phyloP scores from a whole-genome alignment of 2,888 invertebrate species.

The Ditylenchus weischeri region DNA sequence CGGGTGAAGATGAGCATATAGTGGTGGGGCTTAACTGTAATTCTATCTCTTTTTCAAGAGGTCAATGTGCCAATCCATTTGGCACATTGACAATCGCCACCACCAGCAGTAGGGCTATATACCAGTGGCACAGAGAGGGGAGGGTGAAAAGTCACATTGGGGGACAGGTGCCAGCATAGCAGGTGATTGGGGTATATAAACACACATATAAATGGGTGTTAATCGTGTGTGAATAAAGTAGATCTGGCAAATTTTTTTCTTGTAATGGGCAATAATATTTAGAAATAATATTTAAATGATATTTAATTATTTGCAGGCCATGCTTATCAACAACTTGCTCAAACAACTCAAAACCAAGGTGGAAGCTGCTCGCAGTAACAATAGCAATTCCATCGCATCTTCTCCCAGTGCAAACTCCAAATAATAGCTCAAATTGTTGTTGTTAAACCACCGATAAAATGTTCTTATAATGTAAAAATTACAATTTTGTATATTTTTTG shows the following conservation, averaged over 20 bases:
- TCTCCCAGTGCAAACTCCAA: too few relatives aligned
- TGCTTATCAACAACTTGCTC: slow-evolving; percentile 32
- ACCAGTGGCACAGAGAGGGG: too few relatives aligned
- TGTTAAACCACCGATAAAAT: too few relatives aligned
- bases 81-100: too few relatives aligned
- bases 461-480: too few relatives aligned
- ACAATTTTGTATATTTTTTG: too few relatives aligned
- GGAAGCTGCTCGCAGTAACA: slow-evolving; percentile 13
- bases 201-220: too few relatives aligned
- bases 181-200: not conserved
- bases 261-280: not conserved
- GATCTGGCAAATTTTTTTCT: slow-evolving; percentile 1
- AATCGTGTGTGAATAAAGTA: not conserved
- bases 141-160: too few relatives aligned
- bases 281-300: not conserved
- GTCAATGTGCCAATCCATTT: slow-evolving; percentile 5
- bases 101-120: too few relatives aligned
- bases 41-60: slow-evolving; percentile 1
- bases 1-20: not conserved
- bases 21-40: not conserved
- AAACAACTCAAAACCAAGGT: slow-evolving; percentile 31
- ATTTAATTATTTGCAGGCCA: slow-evolving; percentile 23
- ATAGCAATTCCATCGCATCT: too few relatives aligned
- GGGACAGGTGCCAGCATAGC: slow-evolving; percentile 10
- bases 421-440: too few relatives aligned